These are phyloP conservation scores for Taeniopygia guttata DNA, from an alignment of 2,797 vertebrate species.

Conservation along the genomic window DNA sequence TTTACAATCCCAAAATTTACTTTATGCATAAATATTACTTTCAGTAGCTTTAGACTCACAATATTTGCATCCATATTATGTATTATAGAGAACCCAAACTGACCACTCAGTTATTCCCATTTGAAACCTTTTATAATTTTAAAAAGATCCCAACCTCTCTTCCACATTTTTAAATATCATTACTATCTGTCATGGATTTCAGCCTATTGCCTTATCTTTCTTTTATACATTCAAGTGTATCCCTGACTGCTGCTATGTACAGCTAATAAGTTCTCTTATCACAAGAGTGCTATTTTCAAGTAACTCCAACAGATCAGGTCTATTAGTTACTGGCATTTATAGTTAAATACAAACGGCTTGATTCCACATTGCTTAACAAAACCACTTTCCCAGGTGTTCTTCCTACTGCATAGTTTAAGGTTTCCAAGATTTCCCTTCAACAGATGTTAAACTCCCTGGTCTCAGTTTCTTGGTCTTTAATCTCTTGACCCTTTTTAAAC, in stretches of 20 bases:
- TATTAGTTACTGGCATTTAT: conserved; percentile 31
- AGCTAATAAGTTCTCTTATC: conserved; percentile 24
- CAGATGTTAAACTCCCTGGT: conserved; percentile 58
- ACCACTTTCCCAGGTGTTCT: conserved; percentile 72
- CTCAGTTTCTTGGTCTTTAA: conserved; percentile 67
- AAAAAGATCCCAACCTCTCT: neutral
- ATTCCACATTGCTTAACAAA: conserved; percentile 50
- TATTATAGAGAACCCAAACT: neutral
- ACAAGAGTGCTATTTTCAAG: conserved; percentile 55
- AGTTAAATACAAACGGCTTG: conserved; percentile 65
- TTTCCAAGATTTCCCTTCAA: conserved; percentile 59
- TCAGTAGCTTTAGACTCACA: neutral
- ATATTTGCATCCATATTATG: neutral
- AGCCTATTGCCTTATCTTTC: neutral
- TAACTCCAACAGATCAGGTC: conserved; percentile 36
- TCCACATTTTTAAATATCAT: neutral
- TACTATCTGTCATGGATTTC: neutral
- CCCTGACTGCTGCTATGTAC: neutral
- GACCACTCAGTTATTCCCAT: neutral
- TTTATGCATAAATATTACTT: neutral
- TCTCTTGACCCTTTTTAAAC: conserved; percentile 65
- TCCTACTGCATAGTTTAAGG: conserved; percentile 58
- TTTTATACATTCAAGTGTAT: conserved; percentile 20
- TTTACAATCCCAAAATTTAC: neutral
- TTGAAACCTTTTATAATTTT: neutral